phyloP scores from a whole-genome alignment of 2,888 invertebrate genomes.

The Drosophila meridionalis region DNA sequence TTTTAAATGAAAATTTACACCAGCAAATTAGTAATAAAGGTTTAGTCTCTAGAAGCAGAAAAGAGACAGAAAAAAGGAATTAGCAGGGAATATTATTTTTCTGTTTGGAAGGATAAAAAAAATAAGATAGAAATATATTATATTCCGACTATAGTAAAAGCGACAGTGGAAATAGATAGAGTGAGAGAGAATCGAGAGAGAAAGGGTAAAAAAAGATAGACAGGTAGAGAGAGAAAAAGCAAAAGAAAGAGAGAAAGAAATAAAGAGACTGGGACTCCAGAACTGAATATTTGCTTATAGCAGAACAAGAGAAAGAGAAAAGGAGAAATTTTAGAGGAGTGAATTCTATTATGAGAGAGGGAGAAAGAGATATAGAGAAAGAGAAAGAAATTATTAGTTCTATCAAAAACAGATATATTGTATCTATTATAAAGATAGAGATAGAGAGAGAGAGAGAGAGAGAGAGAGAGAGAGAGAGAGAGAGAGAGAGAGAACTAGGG shows the following conservation, averaged over 20 bases:
- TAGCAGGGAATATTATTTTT: background rate
- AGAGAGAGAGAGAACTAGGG: background rate
- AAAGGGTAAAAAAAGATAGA: background rate
- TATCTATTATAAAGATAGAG: background rate
- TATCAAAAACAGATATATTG: background rate
- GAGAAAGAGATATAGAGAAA: background rate
- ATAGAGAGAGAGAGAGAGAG: background rate
- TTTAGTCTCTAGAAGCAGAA: background rate
- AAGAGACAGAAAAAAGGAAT: background rate
- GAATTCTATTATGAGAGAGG: background rate
- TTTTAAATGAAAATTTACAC: slow-evolving; percentile 1
- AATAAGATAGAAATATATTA: background rate
- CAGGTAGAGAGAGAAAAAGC: background rate
- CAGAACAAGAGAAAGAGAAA: background rate
- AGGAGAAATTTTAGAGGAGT: background rate
- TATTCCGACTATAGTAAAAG: background rate
- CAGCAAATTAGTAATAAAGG: background rate
- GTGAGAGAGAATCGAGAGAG: background rate
- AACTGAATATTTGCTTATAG: too few species aligned
- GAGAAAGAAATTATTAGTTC: background rate
- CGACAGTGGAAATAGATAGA: background rate
- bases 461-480: background rate
- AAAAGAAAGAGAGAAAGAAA: background rate
- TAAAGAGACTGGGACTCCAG: too few species aligned
- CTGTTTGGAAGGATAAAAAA: background rate